Evolutionary conservation across 2,113 vertebrate species (phyloP), one percentile per base, ranked within the genome.

Genomic region (Phylloscopus whistleri): DNA sequence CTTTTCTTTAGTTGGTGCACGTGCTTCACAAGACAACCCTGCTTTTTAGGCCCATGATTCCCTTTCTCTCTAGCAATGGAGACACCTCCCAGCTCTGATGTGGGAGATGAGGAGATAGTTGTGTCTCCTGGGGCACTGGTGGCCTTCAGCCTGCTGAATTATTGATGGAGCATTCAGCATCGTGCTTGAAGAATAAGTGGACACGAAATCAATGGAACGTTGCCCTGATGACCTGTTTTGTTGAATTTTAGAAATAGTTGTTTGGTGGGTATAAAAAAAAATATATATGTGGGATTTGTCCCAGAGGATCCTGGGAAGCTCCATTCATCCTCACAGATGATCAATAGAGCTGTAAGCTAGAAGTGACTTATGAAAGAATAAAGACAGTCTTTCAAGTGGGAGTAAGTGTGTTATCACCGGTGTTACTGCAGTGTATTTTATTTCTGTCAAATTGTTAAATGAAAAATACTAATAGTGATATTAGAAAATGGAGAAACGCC

Each of bases 211-310:
- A 96, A 96, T 97, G 97, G 87, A 92, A 81, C 26, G 55, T 90
- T 97, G 96, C 96, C 97, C 98, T 64, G 76, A 93, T 96, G 96
- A 97, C 96, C 97, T 87, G 96, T 97, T 97, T 94, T 91, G 51
- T 96, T 94, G 95, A 96, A 95, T 96, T 98, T 98, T 95, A 96
- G 97, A 97, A 97, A 97, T 96, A 95, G 95, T 96, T 96, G 92
- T 96, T 97, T 89, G 20, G 30, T 95, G 82, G 92, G 95, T 87
- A 90, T 96, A 97, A 98, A 95, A 95, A 96, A 96, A 74, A 86
- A 96, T 95, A 91, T 94, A 91, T 94, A 97, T 96, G 95, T 96
- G 96, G 94, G 91, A 90, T 97, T 96, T 97, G 51, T 97, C 97
- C 94, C 95, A 94, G 81, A 97, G 98, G 97, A 96, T 97, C 94